A percentile compares a stretch with the other conserved stretches of the same genome.
Evolutionary conservation across 1,140 invertebrate genomes (phyloP).

Genomic region (Trichogramma pretiosum): DNA sequence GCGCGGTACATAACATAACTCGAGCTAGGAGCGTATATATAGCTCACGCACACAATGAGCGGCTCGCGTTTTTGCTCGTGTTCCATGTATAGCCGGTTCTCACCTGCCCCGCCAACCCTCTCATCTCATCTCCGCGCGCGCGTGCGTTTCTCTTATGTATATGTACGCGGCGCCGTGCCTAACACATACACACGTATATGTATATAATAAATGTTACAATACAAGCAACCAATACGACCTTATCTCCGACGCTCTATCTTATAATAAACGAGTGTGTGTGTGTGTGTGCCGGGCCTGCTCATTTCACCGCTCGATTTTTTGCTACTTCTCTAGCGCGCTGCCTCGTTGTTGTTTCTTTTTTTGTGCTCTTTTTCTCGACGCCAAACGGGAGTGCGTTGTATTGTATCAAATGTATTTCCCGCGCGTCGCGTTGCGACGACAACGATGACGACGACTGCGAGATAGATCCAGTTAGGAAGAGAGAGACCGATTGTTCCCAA

Average conservation of each 20-base stretch:
- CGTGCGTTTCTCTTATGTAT: too few relatives aligned
- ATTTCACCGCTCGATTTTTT: conserved; percentile 17
- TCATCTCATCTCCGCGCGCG: neutral
- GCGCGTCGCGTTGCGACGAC: neutral
- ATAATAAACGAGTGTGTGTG: too few relatives aligned
- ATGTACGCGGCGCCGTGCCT: too few relatives aligned
- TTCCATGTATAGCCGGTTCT: neutral
- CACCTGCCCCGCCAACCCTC: neutral
- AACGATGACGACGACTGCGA: too few relatives aligned
- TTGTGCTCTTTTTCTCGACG: neutral
- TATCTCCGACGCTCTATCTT: conserved; percentile 17
- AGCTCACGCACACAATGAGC: neutral
- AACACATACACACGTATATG: too few relatives aligned
- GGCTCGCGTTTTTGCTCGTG: conserved; percentile 11
- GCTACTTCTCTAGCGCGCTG: too few relatives aligned
- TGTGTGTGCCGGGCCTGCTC: conserved; percentile 17
- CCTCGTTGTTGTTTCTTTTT: conserved; percentile 16
- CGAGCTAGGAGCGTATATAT: neutral
- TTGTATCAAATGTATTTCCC: too few relatives aligned
- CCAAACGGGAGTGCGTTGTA: too few relatives aligned
- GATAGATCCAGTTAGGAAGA: too few relatives aligned
- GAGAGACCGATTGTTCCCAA: too few relatives aligned
- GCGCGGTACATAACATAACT: neutral
- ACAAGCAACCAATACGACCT: neutral
- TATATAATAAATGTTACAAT: too few relatives aligned